Conservation (phyloP, 2,888 invertebrate genomes). For the Eilema sororculum region DNA sequence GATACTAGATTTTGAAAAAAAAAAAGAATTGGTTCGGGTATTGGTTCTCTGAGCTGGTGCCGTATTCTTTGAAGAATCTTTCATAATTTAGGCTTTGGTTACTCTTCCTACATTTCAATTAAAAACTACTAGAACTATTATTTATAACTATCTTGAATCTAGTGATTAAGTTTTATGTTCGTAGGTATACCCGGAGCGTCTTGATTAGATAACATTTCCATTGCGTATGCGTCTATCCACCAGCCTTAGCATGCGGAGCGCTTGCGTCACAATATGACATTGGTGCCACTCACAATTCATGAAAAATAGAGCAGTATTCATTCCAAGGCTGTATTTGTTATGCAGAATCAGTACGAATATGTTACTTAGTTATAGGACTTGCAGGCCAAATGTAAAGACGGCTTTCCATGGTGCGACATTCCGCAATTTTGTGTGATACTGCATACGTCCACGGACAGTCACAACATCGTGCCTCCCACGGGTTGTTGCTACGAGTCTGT, state of each 20-base stretch:
- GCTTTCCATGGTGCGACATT: not conserved
- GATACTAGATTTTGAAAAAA: too few species aligned
- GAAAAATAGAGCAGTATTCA: constrained; percentile 41
- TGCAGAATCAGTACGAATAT: constrained; percentile 7
- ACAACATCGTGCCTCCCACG: too few species aligned
- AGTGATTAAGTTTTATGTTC: constrained; percentile 5
- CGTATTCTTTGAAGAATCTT: too few species aligned
- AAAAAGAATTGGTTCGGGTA: too few species aligned
- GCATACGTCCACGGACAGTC: not conserved
- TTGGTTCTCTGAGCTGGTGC: too few species aligned
- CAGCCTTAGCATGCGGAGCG: constrained; percentile 11
- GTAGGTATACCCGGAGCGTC: constrained; percentile 25
- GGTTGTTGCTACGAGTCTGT: too few species aligned
- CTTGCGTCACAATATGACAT: constrained; percentile 32
- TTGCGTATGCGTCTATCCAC: constrained; percentile 13
- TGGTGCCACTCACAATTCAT: constrained; percentile 46
- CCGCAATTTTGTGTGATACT: not conserved
- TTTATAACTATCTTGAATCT: not conserved
- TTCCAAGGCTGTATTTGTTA: constrained; percentile 34
- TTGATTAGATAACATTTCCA: constrained; percentile 45
- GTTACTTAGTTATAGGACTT: constrained; percentile 3
- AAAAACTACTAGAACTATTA: too few species aligned
- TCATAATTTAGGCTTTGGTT: too few species aligned
- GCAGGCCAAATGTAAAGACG: not conserved
- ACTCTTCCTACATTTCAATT: too few species aligned